Conservation (phyloP, 2,113 vertebrate genomes). For the Rattus rattus region DNA sequence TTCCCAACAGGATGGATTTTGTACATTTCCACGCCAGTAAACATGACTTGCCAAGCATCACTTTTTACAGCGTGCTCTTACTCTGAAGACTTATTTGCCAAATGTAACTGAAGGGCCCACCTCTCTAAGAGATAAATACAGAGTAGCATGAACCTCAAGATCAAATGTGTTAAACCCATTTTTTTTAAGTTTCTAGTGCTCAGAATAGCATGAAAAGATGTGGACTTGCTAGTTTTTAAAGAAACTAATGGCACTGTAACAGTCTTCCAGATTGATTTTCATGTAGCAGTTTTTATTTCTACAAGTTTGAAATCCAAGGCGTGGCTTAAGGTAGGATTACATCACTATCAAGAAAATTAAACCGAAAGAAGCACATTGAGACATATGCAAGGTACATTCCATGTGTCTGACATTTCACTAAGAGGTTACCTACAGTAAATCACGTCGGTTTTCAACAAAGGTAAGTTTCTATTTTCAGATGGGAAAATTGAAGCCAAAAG, state of each 20-base stretch:
- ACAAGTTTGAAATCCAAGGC: neutral
- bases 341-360: slow-evolving; percentile 48
- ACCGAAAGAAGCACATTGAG: neutral
- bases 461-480: neutral
- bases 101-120: neutral
- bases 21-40: neutral
- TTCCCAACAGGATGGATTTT: neutral
- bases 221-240: neutral
- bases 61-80: neutral
- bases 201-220: neutral
- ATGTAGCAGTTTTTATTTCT: neutral
- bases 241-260: neutral
- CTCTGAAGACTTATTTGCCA: neutral
- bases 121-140: neutral
- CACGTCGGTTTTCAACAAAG: neutral
- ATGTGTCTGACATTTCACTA: neutral
- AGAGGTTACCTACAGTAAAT: neutral
- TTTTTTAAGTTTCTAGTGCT: neutral
- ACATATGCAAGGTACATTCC: neutral
- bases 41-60: neutral
- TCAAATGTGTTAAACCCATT: neutral
- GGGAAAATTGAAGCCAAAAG: neutral
- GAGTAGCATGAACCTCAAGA: neutral
- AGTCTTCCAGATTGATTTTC: neutral
- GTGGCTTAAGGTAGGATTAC: neutral